Conservation (phyloP, 1,140 invertebrate genomes). For the Leptinotarsa lineolata region DNA sequence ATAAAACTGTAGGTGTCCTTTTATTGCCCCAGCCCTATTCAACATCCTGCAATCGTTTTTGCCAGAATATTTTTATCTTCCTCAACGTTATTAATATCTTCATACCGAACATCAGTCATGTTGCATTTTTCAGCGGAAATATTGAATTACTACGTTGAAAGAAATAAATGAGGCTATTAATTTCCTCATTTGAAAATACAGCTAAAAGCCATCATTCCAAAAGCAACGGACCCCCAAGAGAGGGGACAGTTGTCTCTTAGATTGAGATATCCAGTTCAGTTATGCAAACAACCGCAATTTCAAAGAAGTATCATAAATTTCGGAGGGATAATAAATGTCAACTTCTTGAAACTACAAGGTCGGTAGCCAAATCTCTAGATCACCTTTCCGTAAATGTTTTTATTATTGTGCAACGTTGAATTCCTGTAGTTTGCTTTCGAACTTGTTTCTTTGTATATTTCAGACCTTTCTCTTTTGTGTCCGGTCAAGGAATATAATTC, state of each 20-base stretch:
- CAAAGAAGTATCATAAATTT: constrained; percentile 25
- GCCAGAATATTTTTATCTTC: background rate
- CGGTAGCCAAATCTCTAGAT: constrained; percentile 21
- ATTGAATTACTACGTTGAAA: constrained; percentile 20
- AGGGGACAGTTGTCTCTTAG: constrained; percentile 5
- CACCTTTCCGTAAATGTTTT: constrained; percentile 23
- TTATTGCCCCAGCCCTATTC: background rate
- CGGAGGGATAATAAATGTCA: constrained; percentile 25
- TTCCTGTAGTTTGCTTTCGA: background rate
- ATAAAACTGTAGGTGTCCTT: constrained; percentile 16
- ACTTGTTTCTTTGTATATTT: background rate
- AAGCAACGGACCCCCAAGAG: constrained; percentile 16
- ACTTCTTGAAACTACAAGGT: constrained; percentile 25
- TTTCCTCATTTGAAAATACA: constrained; percentile 2
- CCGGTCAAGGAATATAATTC: background rate
- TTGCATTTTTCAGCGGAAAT: constrained; percentile 8
- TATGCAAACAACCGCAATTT: constrained; percentile 27
- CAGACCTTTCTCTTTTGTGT: background rate
- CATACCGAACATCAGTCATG: background rate
- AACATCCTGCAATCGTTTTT: background rate
- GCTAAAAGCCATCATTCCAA: background rate
- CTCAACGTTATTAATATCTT: background rate
- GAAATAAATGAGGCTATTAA: constrained; percentile 19
- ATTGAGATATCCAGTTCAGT: constrained; percentile 28
- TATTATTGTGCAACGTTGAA: constrained; percentile 12